These are phyloP conservation scores for Alauda arvensis DNA, from an alignment of 2,797 vertebrate genomes.

Conservation along the genomic window DNA sequence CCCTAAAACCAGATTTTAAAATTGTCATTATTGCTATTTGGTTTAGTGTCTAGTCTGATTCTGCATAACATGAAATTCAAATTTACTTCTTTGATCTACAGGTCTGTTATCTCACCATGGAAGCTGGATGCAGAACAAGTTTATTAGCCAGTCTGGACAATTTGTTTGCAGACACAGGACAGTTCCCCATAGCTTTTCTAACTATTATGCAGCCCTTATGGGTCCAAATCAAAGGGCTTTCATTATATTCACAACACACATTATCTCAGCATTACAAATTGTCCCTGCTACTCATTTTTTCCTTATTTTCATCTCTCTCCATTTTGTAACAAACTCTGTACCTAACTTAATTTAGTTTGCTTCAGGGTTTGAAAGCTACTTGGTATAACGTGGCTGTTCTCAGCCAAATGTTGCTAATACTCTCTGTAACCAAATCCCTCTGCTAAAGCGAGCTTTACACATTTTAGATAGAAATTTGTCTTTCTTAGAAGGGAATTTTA, in stretches of 20 bases:
- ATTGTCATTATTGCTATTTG: background rate
- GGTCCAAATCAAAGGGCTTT: background rate
- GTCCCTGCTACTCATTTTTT: background rate
- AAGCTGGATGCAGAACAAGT: background rate
- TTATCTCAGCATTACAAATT: background rate
- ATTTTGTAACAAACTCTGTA: background rate
- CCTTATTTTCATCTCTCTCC: background rate
- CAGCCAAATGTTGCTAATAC: background rate
- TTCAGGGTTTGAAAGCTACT: background rate
- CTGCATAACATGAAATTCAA: background rate
- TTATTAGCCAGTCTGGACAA: background rate
- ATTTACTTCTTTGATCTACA: background rate
- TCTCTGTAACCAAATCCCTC: background rate
- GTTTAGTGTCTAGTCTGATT: background rate
- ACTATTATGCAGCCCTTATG: background rate
- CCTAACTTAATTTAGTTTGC: conserved; percentile 2
- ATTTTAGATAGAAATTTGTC: background rate
- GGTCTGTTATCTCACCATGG: background rate
- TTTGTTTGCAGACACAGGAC: background rate
- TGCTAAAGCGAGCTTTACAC: background rate
- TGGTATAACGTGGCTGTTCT: background rate
- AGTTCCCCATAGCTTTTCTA: background rate
- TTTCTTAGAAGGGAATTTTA: background rate
- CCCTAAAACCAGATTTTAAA: background rate
- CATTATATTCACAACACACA: background rate